A percentile compares a stretch with the other conserved stretches of the same genome.
Evolutionary conservation across 2,113 vertebrate genomes (phyloP).

Genomic region (Pedetes capensis): DNA sequence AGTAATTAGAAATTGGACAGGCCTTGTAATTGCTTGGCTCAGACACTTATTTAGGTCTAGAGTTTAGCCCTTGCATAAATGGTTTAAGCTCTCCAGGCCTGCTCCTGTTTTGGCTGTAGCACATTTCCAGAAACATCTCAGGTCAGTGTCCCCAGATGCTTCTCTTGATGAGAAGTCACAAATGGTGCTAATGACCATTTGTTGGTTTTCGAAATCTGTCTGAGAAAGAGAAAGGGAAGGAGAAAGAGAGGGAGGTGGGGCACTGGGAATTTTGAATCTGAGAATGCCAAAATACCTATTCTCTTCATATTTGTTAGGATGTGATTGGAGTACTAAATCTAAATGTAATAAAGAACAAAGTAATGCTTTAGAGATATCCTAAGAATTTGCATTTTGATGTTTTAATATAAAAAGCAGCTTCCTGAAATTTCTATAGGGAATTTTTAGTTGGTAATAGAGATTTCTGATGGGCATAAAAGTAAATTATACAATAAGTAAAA

Average conservation of each 20-base stretch:
- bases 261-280: background rate
- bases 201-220: background rate
- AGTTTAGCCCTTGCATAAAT: background rate
- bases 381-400: slow-evolving; percentile 3
- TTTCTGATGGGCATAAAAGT: background rate
- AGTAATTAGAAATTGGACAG: background rate
- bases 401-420: slow-evolving; percentile 15
- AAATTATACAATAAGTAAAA: slow-evolving; percentile 15
- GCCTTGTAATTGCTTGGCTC: background rate
- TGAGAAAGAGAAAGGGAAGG: too few relatives aligned
- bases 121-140: background rate
- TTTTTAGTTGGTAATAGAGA: background rate
- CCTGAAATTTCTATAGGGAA: background rate
- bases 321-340: slow-evolving; percentile 12
- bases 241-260: too few relatives aligned
- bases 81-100: background rate
- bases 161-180: background rate
- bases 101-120: background rate
- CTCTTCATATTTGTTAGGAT: background rate
- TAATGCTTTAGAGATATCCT: background rate
- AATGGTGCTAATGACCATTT: background rate
- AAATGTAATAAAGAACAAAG: background rate
- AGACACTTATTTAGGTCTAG: background rate
- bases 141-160: background rate
- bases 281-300: background rate